Evolutionary conservation across 2,888 invertebrate species (phyloP).

Genomic region (Hemistola chrysoprasaria): DNA sequence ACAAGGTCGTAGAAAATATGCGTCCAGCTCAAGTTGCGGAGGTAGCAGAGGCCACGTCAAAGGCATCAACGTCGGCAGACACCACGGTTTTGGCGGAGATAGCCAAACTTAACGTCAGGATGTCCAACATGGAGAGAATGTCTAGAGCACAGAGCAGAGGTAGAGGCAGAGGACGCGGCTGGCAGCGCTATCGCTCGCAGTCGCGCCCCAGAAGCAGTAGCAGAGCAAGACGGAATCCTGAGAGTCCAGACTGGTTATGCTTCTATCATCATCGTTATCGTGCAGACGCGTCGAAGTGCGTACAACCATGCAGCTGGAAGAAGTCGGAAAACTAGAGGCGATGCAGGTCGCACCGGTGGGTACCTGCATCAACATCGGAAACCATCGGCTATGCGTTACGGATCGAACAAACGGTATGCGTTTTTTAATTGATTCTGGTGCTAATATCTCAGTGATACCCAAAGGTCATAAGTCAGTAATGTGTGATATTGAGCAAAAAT

Average conservation of each 20-base stretch:
- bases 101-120: no score
- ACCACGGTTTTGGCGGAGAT: background rate
- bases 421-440: background rate
- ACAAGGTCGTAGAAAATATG: no score
- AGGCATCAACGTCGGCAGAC: background rate
- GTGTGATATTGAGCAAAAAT: background rate
- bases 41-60: no score
- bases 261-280: constrained; percentile 5
- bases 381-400: no score
- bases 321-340: background rate
- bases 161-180: no score
- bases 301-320: constrained; percentile 2
- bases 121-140: no score
- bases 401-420: background rate
- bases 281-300: constrained; percentile 1
- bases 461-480: no score
- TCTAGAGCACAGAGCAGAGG: no score
- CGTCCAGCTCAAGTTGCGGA: no score
- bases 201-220: background rate
- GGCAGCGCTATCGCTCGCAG: background rate
- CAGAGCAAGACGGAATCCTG: background rate
- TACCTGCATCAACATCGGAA: background rate
- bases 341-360: constrained; percentile 4
- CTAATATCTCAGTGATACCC: no score
- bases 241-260: constrained; percentile 7